Base-by-base conservation (phyloP, 1,140 invertebrate genomes). In the Eurosta solidaginis region DNA sequence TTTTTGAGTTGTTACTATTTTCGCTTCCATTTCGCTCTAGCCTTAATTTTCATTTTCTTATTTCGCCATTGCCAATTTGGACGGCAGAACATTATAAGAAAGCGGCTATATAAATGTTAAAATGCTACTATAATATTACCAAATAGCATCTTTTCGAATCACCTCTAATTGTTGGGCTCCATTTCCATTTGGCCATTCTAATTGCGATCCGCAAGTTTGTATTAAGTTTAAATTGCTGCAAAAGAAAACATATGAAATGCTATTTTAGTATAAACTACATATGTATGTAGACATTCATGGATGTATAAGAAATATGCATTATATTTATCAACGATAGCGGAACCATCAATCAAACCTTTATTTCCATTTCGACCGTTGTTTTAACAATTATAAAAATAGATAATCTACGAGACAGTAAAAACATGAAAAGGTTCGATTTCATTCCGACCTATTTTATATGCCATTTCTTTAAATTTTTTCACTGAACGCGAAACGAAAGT, bases 1-100 rank as follows among this genome's bases (percentile, higher is more conserved):
- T 20, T 29, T 63, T 40, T 36, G 1, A 63, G 33, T 59, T 22
- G 5, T 59, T 12, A 17, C 40, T 63, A n/a, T 63, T 63, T 63
- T 63, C 59, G 59, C 59, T 63, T 63, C 59, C 59, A 63, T 63
- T 63, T 63, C 20, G 59, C 59, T 63, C 59, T 63, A 63, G 59
- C 59, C 59, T n/a, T 63, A 20, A 63, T 63, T 63, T 63, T 63
- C 59, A 17, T 36, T 63, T 63, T n/a, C 59, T 63, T 63, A 63
- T 63, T 63, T 63, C 59, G 59, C 59, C 59, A 63, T 63, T 63
- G 59, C 59, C 59, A 63, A 36, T 63, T 36, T 63, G 59, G 59
- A 63, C 59, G 59, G 59, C 59, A 63, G 33, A 40, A 63, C 59
- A 63, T 63, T 63, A 63, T 63, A 63, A 63, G 59, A 40, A 63